phyloP scores from a whole-genome alignment of 1,140 invertebrate species.

The fruit fly (Drosophila melanogaster) region DNA sequence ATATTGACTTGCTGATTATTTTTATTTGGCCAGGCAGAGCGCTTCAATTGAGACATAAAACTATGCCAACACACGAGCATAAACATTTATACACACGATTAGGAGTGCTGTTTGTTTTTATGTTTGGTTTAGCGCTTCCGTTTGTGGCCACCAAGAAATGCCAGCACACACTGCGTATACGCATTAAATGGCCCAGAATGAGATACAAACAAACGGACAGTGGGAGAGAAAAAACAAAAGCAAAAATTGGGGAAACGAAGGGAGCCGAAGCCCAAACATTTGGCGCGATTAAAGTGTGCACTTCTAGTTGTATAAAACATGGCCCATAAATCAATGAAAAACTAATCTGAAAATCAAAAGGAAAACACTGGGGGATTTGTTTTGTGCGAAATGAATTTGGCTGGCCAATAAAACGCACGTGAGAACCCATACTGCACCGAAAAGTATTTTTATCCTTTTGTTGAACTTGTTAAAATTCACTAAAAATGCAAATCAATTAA shows the following conservation, averaged over 20 bases:
- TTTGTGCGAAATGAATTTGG: conserved; percentile 29
- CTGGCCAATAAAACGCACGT: conserved; percentile 4
- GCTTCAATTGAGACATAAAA: conserved; percentile 79
- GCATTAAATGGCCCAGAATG: conserved; percentile 70
- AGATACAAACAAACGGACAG: conserved; percentile 50
- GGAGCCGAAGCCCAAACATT: conserved; percentile 15
- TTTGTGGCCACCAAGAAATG: conserved; percentile 28
- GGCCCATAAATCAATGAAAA: conserved; percentile 72
- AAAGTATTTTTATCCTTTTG: conserved; percentile 19
- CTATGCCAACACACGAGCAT: conserved; percentile 68
- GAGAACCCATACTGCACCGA: conserved; percentile 2
- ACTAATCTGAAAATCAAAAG: conserved; percentile 74
- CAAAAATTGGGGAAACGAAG: conserved; percentile 28
- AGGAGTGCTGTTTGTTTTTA: conserved; percentile 82
- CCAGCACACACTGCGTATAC: conserved; percentile 59
- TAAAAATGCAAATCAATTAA: conserved; percentile 71
- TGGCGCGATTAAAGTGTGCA: conserved; percentile 51
- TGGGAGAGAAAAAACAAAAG: conserved; percentile 42
- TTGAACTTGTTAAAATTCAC: conserved; percentile 30
- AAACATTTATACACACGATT: conserved; percentile 81
- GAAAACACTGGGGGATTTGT: conserved; percentile 47
- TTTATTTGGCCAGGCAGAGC: conserved; percentile 75
- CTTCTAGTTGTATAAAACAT: conserved; percentile 35
- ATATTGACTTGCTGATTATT: conserved; percentile 81
- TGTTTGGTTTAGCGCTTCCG: conserved; percentile 81